Evolutionary conservation across 2,888 invertebrate genomes (phyloP).

Genomic region (Nipponacmea schrenckii): DNA sequence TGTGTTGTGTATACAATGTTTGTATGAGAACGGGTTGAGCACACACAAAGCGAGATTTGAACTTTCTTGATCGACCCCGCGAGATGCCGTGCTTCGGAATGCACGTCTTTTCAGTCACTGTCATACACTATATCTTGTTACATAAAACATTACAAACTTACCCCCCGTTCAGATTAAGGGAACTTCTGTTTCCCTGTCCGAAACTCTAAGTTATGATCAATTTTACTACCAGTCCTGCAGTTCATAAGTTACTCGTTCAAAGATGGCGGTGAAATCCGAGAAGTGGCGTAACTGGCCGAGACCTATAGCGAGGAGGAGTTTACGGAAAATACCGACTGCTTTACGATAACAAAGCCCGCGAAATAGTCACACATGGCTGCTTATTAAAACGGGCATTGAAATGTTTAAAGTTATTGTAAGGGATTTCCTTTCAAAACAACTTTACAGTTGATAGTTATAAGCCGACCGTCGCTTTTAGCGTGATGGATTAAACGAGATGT

Average conservation of each 20-base stretch:
- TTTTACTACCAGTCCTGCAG: conserved; percentile 10
- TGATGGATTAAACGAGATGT: neutral
- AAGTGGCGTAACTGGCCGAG: conserved; percentile 23
- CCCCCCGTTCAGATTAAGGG: conserved; percentile 17
- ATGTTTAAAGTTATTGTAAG: conserved; percentile 8
- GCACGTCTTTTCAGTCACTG: neutral
- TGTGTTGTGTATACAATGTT: no score
- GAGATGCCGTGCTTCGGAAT: conserved; percentile 4
- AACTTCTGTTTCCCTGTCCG: conserved; percentile 18
- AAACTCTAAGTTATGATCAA: conserved; percentile 17
- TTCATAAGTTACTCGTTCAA: conserved; percentile 21
- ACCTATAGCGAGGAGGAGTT: conserved; percentile 20
- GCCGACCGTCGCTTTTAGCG: neutral
- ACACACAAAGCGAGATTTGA: conserved; percentile 8
- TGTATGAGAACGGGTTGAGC: neutral
- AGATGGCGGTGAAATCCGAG: conserved; percentile 28
- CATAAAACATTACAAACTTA: conserved; percentile 12
- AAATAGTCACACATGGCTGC: conserved; percentile 19
- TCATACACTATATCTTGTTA: no score
- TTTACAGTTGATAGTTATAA: neutral
- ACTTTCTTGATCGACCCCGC: neutral
- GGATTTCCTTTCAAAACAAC: conserved; percentile 6
- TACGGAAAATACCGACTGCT: conserved; percentile 19
- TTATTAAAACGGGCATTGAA: neutral
- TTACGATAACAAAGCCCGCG: conserved; percentile 20